Percentiles rank a stretch among this genome's conserved stretches.
phyloP scores from a whole-genome alignment of 37 sponge, comb jelly and placozoan genomes.

The Bolinopsis microptera region DNA sequence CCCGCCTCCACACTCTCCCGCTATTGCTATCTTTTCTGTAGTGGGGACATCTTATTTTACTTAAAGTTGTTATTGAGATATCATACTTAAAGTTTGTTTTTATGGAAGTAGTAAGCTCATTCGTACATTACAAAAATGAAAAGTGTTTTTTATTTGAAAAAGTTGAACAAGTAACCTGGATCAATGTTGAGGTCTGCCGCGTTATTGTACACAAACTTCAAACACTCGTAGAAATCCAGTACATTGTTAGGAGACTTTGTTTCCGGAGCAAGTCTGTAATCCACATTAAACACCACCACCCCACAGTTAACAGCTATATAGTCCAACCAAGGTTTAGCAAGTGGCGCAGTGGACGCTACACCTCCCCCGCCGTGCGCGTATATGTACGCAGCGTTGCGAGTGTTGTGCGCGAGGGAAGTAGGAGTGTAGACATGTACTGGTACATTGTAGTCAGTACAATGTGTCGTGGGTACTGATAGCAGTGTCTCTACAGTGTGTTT shows the following conservation, averaged over 20 bases:
- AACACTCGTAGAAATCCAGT: conserved; percentile 22
- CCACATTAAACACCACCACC: conserved; percentile 44
- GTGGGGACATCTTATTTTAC: too few species aligned
- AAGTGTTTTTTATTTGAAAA: too few species aligned
- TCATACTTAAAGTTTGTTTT: too few species aligned
- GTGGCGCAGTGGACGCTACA: background rate
- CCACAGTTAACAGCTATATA: conserved; percentile 25
- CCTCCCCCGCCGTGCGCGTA: conserved; percentile 47
- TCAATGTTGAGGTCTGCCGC: background rate
- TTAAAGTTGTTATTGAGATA: too few species aligned
- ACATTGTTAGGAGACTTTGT: conserved; percentile 33
- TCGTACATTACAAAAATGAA: too few species aligned
- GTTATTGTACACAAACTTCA: conserved; percentile 13
- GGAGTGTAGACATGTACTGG: conserved; percentile 29
- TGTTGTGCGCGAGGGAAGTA: background rate
- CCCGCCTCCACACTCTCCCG: conserved; percentile 30
- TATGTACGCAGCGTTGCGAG: conserved; percentile 16
- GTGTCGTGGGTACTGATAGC: conserved; percentile 1
- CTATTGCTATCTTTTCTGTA: background rate
- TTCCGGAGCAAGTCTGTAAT: conserved; percentile 20
- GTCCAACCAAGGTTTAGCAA: conserved; percentile 21
- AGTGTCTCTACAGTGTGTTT: background rate
- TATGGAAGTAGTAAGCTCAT: too few species aligned
- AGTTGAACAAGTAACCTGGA: too few species aligned
- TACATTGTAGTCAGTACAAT: background rate